Evolutionary conservation across 1,140 invertebrate genomes (phyloP).

Genomic region (Bombus waltoni): DNA sequence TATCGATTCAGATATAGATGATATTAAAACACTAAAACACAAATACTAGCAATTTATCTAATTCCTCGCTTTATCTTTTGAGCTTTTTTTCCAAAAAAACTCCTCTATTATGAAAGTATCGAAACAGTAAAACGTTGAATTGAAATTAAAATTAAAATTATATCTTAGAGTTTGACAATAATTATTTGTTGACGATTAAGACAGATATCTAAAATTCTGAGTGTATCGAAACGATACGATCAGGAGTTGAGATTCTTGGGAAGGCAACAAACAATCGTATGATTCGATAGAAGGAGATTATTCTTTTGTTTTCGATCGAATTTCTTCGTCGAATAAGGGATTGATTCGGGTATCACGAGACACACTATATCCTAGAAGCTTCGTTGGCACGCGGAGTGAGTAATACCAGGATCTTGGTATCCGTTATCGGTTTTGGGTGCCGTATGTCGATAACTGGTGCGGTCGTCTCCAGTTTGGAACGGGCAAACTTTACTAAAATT

Average conservation of each 20-base stretch:
- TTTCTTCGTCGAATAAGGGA: background rate
- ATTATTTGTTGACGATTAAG: background rate
- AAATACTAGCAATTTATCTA: too few species aligned
- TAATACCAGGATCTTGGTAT: slow-evolving; percentile 37
- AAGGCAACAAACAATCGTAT: background rate
- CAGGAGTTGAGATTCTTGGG: too few species aligned
- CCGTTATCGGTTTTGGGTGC: slow-evolving; percentile 47
- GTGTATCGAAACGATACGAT: background rate
- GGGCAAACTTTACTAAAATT: slow-evolving; percentile 15
- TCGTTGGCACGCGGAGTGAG: slow-evolving; percentile 28
- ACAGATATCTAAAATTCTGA: background rate
- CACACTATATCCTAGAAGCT: slow-evolving; percentile 6
- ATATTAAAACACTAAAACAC: too few species aligned
- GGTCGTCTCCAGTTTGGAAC: slow-evolving; percentile 2
- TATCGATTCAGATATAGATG: too few species aligned
- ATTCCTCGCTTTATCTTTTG: too few species aligned
- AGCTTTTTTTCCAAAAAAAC: background rate
- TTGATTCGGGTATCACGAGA: background rate
- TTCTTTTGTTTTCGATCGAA: background rate
- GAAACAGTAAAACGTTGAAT: too few species aligned
- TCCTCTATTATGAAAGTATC: background rate
- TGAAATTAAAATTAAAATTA: too few species aligned
- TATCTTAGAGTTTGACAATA: background rate
- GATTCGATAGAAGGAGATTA: background rate
- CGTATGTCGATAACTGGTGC: slow-evolving; percentile 31